Conservation (phyloP, 92 coral and sea anemone species). For the Epizoanthus stellaris region DNA sequence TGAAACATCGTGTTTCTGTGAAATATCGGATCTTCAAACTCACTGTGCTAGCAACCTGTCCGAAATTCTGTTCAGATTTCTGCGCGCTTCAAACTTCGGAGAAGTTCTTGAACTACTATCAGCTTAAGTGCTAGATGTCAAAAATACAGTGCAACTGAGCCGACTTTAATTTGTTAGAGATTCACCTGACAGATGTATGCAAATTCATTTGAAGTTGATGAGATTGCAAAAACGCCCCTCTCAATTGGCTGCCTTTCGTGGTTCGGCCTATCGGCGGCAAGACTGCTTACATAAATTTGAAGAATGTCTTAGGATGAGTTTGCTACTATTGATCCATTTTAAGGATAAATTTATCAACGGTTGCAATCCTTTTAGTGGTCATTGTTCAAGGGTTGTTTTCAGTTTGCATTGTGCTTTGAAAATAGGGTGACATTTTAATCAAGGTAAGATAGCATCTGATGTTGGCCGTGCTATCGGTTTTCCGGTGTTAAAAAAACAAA, state of each 20-base stretch:
- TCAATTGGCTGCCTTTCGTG: not conserved
- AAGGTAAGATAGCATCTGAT: not conserved
- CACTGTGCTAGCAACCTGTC: not conserved
- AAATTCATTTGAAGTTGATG: constrained; percentile 9
- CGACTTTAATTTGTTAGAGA: constrained; percentile 19
- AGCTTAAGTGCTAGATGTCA: constrained; percentile 19
- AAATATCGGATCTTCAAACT: not conserved
- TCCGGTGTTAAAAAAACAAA: constrained; percentile 12
- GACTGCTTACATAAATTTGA: not conserved
- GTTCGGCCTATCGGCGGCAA: not conserved
- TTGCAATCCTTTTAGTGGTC: not conserved
- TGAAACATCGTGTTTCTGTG: not conserved
- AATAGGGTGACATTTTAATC: not conserved
- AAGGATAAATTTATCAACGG: not conserved
- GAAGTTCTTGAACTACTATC: not conserved
- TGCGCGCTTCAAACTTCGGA: not conserved
- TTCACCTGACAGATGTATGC: constrained; percentile 31
- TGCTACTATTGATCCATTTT: not conserved
- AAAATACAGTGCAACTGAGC: not conserved
- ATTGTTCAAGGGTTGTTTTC: not conserved
- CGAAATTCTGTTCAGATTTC: too few relatives aligned
- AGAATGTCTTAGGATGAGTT: not conserved
- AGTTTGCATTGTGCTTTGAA: not conserved
- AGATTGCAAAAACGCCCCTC: not conserved
- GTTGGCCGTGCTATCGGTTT: not conserved